Evolutionary conservation across 2,113 vertebrate species (phyloP), one percentile per base, ranked within the genome.

Genomic region (Tachuris rubrigastra): DNA sequence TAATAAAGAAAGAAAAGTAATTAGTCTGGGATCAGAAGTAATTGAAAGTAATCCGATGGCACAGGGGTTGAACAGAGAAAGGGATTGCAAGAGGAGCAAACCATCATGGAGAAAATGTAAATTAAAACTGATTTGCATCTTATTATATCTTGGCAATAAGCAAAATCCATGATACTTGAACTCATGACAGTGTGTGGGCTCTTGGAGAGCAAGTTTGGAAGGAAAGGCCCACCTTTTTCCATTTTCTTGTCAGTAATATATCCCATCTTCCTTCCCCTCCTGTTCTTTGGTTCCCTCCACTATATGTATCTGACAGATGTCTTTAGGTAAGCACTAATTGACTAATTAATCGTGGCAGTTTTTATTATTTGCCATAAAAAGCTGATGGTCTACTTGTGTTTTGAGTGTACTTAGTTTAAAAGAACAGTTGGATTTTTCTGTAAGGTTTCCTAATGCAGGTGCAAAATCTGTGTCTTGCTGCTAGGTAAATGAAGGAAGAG

Each of bases 11-110:
- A 55, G 42, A 62, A 30, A 77, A 39, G 23, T 30, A 53, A 31
- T 62, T 0, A 0, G 0, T 55, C 13, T 86, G 23, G 7, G 49
- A 27, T 50, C 4, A 7, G 49, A 50, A 50, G 25, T 50, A n/a
- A n/a, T n/a, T n/a, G n/a, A n/a, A n/a, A n/a, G n/a, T n/a, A 30
- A 74, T n/a, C 14, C 88, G 63, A 11, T 74, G 25, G 31, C 20
- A 25, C 14, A 39, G 50, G 27, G 4, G 7, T 71, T 87, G 23
- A 58, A 28, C 28, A 80, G 53, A 55, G 31, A 69, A 76, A 17
- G 11, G 6, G 17, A 3, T 46, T 85, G 22, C 21, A 50, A n/a
- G 59, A 77, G 11, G 5, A 62, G n/a, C 16, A n/a, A 80, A 55
- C 19, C 2, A 13, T 69, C 21, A 4, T 41, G 17, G 13, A 74